These are phyloP conservation scores for Protobothrops flavoviridis DNA, from an alignment of 2,113 vertebrate species.

Conservation along the genomic window DNA sequence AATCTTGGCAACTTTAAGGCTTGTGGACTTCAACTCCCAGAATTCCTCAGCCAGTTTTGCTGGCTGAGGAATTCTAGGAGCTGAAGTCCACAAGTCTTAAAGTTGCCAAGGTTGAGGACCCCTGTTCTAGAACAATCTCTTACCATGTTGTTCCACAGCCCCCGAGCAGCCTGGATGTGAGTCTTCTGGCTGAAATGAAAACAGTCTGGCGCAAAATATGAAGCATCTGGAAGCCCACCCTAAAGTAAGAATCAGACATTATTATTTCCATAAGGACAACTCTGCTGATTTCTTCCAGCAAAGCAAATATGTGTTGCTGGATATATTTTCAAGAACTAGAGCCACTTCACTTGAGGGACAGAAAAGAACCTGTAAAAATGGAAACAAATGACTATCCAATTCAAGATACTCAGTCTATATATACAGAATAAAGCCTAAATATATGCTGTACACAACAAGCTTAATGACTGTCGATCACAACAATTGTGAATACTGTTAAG, in stretches of 20 bases:
- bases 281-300: neutral
- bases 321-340: neutral
- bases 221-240: constrained; percentile 65
- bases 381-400: neutral
- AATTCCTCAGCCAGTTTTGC: too few relatives aligned
- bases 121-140: constrained; percentile 20
- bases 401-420: neutral
- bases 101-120: too few relatives aligned
- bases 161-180: constrained; percentile 64
- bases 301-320: neutral
- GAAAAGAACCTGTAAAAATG: neutral
- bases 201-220: constrained; percentile 79
- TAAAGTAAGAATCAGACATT: constrained; percentile 30
- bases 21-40: too few relatives aligned
- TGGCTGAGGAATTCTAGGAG: too few relatives aligned
- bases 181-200: constrained; percentile 73
- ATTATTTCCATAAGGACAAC: neutral
- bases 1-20: too few relatives aligned
- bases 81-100: too few relatives aligned
- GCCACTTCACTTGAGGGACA: neutral
- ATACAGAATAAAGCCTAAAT: neutral
- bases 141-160: constrained; percentile 79
- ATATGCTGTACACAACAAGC: neutral
- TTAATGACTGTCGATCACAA: neutral
- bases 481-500: too few relatives aligned